phyloP scores from a whole-genome alignment of 1,140 invertebrate species.

The Drosophila kurseongensis region DNA sequence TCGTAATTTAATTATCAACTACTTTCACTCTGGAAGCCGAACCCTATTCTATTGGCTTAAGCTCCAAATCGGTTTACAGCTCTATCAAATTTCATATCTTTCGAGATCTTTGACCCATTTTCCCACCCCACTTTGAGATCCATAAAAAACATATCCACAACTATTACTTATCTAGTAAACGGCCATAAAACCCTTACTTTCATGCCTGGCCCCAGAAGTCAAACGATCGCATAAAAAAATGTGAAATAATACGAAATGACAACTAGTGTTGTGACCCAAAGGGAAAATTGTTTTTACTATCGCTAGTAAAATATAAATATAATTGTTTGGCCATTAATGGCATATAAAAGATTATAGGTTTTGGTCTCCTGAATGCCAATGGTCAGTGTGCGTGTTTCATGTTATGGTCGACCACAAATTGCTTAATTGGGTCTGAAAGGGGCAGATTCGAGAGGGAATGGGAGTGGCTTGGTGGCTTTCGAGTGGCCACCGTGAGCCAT shows the following conservation, averaged over 20 bases:
- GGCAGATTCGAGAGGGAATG: conserved; percentile 8
- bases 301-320: conserved; percentile 40
- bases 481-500: conserved; percentile 43
- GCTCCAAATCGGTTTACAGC: conserved; percentile 28
- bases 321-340: conserved; percentile 36
- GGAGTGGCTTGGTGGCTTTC: conserved; percentile 10
- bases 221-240: conserved; percentile 33
- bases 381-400: conserved; percentile 32
- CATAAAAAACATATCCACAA: conserved; percentile 36
- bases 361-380: conserved; percentile 30
- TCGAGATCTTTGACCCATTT: conserved; percentile 40
- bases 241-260: conserved; percentile 34
- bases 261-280: conserved; percentile 42
- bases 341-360: conserved; percentile 26
- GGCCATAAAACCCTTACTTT: conserved; percentile 32
- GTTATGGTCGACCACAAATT: conserved; percentile 48
- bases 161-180: conserved; percentile 52
- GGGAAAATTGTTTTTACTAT: conserved; percentile 51
- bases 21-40: conserved; percentile 13
- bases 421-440: conserved; percentile 43
- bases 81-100: conserved; percentile 48
- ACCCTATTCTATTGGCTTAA: conserved; percentile 30
- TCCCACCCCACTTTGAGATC: neutral
- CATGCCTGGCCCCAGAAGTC: conserved; percentile 34
- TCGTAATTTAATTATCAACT: neutral